Evolutionary conservation across 2,113 vertebrate genomes (phyloP).

Genomic region (Callopanchax toddi): DNA sequence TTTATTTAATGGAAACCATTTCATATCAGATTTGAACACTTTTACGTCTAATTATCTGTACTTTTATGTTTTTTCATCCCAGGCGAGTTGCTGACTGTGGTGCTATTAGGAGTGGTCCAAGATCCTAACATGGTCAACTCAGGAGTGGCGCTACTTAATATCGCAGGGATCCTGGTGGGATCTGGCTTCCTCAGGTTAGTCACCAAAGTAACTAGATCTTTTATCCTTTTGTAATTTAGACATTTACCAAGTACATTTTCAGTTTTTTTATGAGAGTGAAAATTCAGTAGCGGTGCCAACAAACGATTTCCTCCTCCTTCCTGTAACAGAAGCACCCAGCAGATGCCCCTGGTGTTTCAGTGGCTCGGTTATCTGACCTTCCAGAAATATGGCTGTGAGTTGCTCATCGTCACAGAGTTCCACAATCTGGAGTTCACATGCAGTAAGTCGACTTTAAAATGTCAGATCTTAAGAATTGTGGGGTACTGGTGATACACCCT

Average conservation of each 20-base stretch:
- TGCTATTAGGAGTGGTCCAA: constrained; percentile 89
- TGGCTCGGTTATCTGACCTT: constrained; percentile 92
- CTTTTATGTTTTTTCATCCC: neutral
- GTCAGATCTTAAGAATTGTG: no score
- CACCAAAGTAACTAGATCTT: no score
- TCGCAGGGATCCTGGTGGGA: constrained; percentile 88
- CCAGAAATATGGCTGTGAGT: constrained; percentile 93
- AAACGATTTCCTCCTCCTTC: constrained; percentile 22
- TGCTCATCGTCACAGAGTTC: constrained; percentile 94
- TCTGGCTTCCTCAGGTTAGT: constrained; percentile 90
- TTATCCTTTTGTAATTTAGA: neutral
- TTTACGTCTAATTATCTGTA: no score
- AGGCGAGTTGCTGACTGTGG: constrained; percentile 88
- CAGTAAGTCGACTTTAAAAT: constrained; percentile 81
- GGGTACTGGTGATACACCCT: no score
- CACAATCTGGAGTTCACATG: constrained; percentile 89
- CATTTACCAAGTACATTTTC: no score
- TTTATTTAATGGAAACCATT: neutral
- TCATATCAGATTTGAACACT: neutral
- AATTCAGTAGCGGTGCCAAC: no score
- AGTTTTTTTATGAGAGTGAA: constrained; percentile 3
- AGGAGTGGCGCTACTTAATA: constrained; percentile 86
- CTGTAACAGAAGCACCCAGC: constrained; percentile 83
- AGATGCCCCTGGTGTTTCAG: constrained; percentile 90
- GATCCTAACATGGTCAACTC: constrained; percentile 91